These are phyloP conservation scores for Tenodera sinensis DNA, from an alignment of 2,888 invertebrate species.

Conservation along the genomic window DNA sequence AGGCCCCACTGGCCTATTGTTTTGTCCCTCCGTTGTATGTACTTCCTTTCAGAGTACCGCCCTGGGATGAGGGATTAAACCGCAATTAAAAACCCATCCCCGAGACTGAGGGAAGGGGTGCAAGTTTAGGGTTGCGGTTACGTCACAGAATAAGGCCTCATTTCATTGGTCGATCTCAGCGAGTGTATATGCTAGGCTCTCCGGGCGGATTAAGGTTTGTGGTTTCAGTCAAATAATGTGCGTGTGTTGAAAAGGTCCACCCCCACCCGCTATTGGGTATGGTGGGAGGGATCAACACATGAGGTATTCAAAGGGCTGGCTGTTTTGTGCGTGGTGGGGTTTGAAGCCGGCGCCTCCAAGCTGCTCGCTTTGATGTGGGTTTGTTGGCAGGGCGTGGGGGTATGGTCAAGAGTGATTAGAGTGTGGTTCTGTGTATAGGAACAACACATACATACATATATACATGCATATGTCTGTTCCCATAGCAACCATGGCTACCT, in stretches of 20 bases:
- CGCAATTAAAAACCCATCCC: slow-evolving; percentile 9
- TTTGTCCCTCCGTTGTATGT: neutral
- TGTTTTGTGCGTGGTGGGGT: neutral
- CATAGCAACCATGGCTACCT: neutral
- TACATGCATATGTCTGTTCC: neutral
- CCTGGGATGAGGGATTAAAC: neutral
- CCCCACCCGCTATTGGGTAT: neutral
- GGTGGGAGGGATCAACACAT: neutral
- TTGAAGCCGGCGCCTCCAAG: neutral
- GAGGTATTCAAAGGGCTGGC: slow-evolving; percentile 8
- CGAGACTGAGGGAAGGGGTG: neutral
- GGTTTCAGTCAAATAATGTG: slow-evolving; percentile 9
- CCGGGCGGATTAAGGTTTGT: neutral
- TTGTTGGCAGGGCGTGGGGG: neutral
- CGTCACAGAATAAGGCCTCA: neutral
- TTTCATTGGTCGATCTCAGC: slow-evolving; percentile 3
- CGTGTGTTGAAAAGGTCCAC: neutral
- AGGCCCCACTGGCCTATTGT: neutral
- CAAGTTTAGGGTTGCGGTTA: neutral
- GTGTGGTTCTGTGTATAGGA: neutral
- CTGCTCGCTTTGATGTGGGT: slow-evolving; percentile 10
- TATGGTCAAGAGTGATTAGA: neutral
- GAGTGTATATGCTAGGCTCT: neutral
- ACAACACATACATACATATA: neutral
- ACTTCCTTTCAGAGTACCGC: neutral